Percentiles rank a stretch among this genome's conserved stretches.
Evolutionary conservation across 2,797 vertebrate species (phyloP).

Genomic region (Nasua narica): DNA sequence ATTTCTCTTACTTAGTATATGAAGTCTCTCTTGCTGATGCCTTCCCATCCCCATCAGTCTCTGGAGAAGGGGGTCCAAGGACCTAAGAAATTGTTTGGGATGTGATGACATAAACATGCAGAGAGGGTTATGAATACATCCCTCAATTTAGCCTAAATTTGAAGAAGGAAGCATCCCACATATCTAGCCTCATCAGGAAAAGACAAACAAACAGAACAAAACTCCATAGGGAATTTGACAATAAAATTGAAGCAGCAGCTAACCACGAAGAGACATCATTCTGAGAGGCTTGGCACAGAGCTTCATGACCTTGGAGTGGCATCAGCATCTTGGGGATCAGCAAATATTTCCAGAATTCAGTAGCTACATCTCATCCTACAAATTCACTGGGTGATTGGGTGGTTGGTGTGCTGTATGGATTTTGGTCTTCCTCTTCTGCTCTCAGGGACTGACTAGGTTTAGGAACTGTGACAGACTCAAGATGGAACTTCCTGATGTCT

Average conservation of each 20-base stretch:
- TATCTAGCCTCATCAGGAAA: not conserved
- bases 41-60: not conserved
- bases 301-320: not conserved
- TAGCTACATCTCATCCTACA: not conserved
- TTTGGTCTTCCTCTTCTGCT: not conserved
- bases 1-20: not conserved
- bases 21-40: not conserved
- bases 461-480: not conserved
- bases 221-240: not conserved
- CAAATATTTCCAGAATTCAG: not conserved
- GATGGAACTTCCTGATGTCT: not conserved
- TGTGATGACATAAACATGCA: not conserved
- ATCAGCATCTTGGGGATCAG: not conserved
- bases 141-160: not conserved
- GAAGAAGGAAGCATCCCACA: not conserved
- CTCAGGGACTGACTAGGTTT: not conserved
- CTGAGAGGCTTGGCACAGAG: not conserved
- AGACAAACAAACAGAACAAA: not conserved
- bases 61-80: not conserved
- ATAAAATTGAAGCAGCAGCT: not conserved
- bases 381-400: not conserved
- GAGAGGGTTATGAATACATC: not conserved
- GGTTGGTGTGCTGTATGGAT: fast-evolving
- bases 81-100: not conserved
- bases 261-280: not conserved